Conservation (phyloP, 2,888 invertebrate species). For the Pheosia gnoma region DNA sequence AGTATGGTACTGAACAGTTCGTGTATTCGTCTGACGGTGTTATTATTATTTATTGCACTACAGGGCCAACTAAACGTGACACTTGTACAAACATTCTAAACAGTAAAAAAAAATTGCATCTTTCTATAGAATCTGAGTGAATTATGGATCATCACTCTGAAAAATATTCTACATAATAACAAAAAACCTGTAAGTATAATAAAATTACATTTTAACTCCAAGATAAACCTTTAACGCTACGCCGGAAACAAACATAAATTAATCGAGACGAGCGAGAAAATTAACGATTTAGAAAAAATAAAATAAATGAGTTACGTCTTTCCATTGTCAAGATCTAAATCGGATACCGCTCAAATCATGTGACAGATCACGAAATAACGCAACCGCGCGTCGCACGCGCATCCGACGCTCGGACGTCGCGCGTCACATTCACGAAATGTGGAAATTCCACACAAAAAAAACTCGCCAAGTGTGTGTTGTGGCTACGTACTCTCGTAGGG, state of each 20-base stretch:
- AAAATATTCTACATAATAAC: no score
- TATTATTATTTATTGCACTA: no score
- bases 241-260: slow-evolving; percentile 27
- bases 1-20: no score
- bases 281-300: slow-evolving; percentile 27
- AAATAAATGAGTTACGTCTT: slow-evolving; percentile 30
- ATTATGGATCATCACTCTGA: no score
- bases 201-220: no score
- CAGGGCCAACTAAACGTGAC: no score
- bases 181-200: no score
- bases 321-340: slow-evolving; percentile 57
- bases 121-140: no score
- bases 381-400: slow-evolving; percentile 37
- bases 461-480: not conserved
- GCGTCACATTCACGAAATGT: slow-evolving; percentile 29
- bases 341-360: slow-evolving; percentile 69
- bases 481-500: not conserved
- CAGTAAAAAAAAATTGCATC: no score
- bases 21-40: no score
- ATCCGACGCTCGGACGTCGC: slow-evolving; percentile 45
- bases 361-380: slow-evolving; percentile 71
- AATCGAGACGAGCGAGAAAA: not conserved
- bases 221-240: slow-evolving; percentile 5
- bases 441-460: slow-evolving; percentile 37
- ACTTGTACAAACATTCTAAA: no score